These are phyloP conservation scores for Cantharis lateralis DNA, from an alignment of 2,888 invertebrate genomes.

Conservation along the genomic window DNA sequence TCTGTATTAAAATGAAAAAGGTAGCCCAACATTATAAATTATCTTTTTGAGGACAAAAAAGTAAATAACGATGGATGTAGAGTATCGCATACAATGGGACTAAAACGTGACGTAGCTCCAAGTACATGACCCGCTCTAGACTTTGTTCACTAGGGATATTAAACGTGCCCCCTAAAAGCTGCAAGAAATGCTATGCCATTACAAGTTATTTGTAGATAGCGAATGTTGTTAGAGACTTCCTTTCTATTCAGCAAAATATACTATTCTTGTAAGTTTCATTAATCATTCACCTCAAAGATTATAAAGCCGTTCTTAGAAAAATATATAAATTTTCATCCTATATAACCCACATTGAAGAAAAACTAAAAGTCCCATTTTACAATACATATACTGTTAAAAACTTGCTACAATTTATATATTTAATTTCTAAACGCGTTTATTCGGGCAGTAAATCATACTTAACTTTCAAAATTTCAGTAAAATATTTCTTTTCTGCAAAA, in stretches of 20 bases:
- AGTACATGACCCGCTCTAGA: slow-evolving; percentile 22
- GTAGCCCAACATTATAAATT: slow-evolving; percentile 28
- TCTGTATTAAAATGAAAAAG: not conserved
- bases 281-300: slow-evolving; percentile 12
- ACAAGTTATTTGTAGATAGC: slow-evolving; percentile 27
- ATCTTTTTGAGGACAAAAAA: slow-evolving; percentile 19
- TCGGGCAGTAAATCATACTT: slow-evolving; percentile 7
- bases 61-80: slow-evolving; percentile 13
- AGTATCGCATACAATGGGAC: slow-evolving; percentile 24
- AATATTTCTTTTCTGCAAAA: slow-evolving; percentile 23
- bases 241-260: slow-evolving; percentile 14
- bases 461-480: slow-evolving; percentile 18
- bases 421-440: not conserved
- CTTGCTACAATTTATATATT: not conserved
- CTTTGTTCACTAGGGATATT: slow-evolving; percentile 35
- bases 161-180: slow-evolving; percentile 37
- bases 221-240: slow-evolving; percentile 20
- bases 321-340: not conserved
- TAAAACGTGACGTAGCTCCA: slow-evolving; percentile 15
- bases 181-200: slow-evolving; percentile 38
- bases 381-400: not conserved
- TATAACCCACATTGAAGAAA: not conserved
- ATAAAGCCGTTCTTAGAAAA: not conserved
- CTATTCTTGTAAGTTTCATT: slow-evolving; percentile 13
- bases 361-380: not conserved